Evolutionary conservation across 2,888 invertebrate genomes (phyloP).

Genomic region (Zygogramma bicolorata): DNA sequence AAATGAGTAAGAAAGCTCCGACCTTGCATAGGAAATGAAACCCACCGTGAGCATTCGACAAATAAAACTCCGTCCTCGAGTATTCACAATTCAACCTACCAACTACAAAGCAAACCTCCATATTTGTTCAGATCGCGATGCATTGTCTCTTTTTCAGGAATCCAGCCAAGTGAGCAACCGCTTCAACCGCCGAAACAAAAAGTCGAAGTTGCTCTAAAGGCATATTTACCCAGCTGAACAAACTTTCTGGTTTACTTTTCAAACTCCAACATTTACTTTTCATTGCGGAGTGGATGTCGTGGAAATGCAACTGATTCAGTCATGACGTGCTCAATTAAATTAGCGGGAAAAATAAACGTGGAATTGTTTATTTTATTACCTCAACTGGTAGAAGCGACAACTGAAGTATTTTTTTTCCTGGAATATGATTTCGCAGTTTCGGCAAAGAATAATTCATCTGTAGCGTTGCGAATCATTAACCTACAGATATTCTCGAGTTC

Average conservation of each 20-base stretch:
- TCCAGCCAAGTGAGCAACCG: slow-evolving; percentile 38
- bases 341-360: neutral
- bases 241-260: slow-evolving; percentile 46
- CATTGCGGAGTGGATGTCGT: slow-evolving; percentile 37
- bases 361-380: neutral
- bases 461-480: no score
- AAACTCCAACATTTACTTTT: slow-evolving; percentile 45
- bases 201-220: slow-evolving; percentile 41
- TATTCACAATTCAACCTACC: slow-evolving; percentile 1
- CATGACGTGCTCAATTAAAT: neutral
- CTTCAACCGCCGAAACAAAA: slow-evolving; percentile 34
- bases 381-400: neutral
- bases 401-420: no score
- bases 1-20: no score
- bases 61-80: neutral
- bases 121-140: neutral
- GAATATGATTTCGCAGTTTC: no score
- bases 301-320: slow-evolving; percentile 19
- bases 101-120: slow-evolving; percentile 2
- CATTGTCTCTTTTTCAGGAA: slow-evolving; percentile 16
- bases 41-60: no score
- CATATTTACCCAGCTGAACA: slow-evolving; percentile 42
- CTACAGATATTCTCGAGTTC: no score
- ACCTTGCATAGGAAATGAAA: neutral
- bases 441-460: no score